Evolutionary conservation across 2,888 invertebrate species (phyloP), one percentile per base, ranked within the genome.

Genomic region (Orthosia cruda): DNA sequence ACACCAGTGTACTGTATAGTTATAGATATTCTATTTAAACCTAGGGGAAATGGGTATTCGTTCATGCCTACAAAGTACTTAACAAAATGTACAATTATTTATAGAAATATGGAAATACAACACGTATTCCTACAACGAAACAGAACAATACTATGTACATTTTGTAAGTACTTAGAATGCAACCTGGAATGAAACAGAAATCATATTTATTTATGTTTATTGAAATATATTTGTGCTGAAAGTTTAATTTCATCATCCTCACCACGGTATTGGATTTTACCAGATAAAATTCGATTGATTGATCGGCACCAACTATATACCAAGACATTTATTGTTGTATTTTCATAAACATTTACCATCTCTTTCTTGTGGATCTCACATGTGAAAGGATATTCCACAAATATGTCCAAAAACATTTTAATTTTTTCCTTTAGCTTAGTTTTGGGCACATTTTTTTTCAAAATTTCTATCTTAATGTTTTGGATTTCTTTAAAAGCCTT

Each of bases 291-390:
- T 4, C 47, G 49, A 23, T 63, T 63, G 11, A 63, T 49, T 12
- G 63, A 50, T 26, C 50, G 50, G 18, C 50, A 64, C 63, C 63
- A 64, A 64, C 63, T 49, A n/a, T n/a, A n/a, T n/a, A n/a, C n/a
- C n/a, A 52, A 11, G 0, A 66, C 45, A 55, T 66, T 18, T 23
- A 66, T 55, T 7, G 23, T 18, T 3, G 45, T 66, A 20, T 55
- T 55, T 55, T 63, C 50, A 50, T 50, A 50, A 50, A 32, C 18
- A 1, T 40, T 65, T 58, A 58, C 52, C 16, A 71, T 59, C 15
- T 20, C 9, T 32, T 18, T 47, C 40, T 40, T 50, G 18, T 50
- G 64, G 7, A 2, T 47, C 4, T 20, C 26, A n/a, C 66, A 72
- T 15, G 9, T 61, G 16, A 67, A 66, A 18, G 52, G 20, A 32